These are phyloP conservation scores for Lophotis ruficrista DNA, from an alignment of 2,113 vertebrate genomes.

Conservation along the genomic window DNA sequence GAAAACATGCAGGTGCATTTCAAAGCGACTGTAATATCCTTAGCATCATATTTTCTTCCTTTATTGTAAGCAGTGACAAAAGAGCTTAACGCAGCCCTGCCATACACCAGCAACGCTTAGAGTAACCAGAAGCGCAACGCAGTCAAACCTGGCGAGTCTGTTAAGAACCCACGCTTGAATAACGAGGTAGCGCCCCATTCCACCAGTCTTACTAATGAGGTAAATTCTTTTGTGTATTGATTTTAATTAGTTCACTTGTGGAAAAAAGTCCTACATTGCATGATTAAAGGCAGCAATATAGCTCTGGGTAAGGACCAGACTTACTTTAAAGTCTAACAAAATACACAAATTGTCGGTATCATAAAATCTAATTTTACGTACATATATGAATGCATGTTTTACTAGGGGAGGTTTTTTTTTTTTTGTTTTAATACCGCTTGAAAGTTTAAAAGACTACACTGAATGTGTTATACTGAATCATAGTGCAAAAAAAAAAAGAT, in stretches of 20 bases:
- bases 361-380: conserved; percentile 61
- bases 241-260: conserved; percentile 59
- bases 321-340: conserved; percentile 34
- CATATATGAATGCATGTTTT: background rate
- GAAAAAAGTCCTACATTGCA: conserved; percentile 3
- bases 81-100: background rate
- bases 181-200: conserved; percentile 5
- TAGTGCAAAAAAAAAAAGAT: background rate
- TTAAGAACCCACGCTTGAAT: background rate
- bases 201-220: conserved; percentile 35
- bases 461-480: background rate
- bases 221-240: conserved; percentile 42
- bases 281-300: conserved; percentile 50
- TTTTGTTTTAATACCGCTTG: background rate
- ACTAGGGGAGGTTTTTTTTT: background rate
- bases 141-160: background rate
- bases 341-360: conserved; percentile 38
- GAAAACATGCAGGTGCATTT: background rate
- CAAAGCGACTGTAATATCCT: background rate
- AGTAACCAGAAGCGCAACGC: background rate
- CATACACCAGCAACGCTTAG: background rate
- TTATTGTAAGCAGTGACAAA: background rate
- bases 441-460: background rate
- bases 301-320: conserved; percentile 27
- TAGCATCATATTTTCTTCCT: background rate